Base-by-base conservation (phyloP, 2,113 vertebrate species). In the Gavialis gangeticus region DNA sequence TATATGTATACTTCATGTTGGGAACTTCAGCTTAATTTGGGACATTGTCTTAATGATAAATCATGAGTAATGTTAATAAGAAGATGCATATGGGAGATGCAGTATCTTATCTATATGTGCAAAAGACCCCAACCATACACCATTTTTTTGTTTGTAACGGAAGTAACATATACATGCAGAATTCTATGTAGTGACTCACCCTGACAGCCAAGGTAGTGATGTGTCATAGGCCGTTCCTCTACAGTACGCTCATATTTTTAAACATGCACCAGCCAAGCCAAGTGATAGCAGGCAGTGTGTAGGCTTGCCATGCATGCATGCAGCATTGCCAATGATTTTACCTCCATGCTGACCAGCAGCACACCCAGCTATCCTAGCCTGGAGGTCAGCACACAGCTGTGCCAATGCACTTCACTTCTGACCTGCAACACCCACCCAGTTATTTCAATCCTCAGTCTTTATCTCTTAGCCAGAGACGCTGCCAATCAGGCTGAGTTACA, bases 1-100 rank as follows among this genome's bases (percentile, higher is more conserved):
- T 78, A 75, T 17, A 30, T 90, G 91, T 79, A 34, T 94, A 84
- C 93, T 94, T 59, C 64, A 78, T 87, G 27, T 84, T 95, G 77
- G 79, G 76, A 95, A 93, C 88, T 75, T 92, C 46, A 37, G 0
- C 84, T 87, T 88, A 84, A n/a, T 60, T 93, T 89, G 16, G 57
- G 58, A 30, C 3, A 37, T 79, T 71, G 58, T 85, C 82, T 86
- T 71, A 89, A 87, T 15, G 84, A 69, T 54, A 89, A 81, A 92
- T 55, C 24, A 24, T 11, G 91, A 56, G 58, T 28, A 89, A 89
- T 80, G 82, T 2, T 28, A 21, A 69, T 69, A 3, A n/a, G 18
- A 59, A 19, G 71, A 66, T 62, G 22, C 14, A 2, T 5, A 1
- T 0, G 21, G 60, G 60, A 55, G 56, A 18, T n/a, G 30, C 11